These are phyloP conservation scores for Tachina lurida DNA, from an alignment of 2,888 invertebrate species.

Conservation along the genomic window DNA sequence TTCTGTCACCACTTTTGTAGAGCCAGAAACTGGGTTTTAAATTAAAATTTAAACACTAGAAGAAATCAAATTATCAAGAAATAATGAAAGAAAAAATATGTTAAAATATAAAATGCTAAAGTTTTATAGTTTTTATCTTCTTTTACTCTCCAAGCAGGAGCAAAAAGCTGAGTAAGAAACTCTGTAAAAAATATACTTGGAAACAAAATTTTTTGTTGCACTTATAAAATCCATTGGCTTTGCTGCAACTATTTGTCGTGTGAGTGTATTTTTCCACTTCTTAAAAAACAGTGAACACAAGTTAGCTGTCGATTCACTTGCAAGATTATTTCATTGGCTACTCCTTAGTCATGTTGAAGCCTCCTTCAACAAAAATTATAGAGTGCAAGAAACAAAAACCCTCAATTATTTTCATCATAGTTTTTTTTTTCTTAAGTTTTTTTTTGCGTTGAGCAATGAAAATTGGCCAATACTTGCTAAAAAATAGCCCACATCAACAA, in stretches of 20 bases:
- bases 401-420: conserved; percentile 44
- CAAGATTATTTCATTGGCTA: conserved; percentile 58
- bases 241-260: background rate
- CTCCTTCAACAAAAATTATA: background rate
- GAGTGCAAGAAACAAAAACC: conserved; percentile 12
- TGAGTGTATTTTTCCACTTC: conserved; percentile 21
- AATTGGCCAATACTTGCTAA: background rate
- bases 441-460: conserved; percentile 32
- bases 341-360: conserved; percentile 64
- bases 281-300: conserved; percentile 22
- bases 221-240: background rate
- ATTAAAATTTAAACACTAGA: conserved; percentile 46
- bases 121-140: background rate
- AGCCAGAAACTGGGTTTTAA: conserved; percentile 63
- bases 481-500: background rate
- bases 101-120: background rate
- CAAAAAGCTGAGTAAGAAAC: background rate
- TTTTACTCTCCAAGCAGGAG: background rate
- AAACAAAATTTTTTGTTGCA: background rate
- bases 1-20: conserved; percentile 44
- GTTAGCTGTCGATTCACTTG: conserved; percentile 58
- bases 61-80: conserved; percentile 18
- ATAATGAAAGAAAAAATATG: background rate
- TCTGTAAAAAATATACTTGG: background rate
- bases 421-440: conserved; percentile 7